phyloP scores from a whole-genome alignment of 2,113 vertebrate genomes.

The Enhydra lutris region DNA sequence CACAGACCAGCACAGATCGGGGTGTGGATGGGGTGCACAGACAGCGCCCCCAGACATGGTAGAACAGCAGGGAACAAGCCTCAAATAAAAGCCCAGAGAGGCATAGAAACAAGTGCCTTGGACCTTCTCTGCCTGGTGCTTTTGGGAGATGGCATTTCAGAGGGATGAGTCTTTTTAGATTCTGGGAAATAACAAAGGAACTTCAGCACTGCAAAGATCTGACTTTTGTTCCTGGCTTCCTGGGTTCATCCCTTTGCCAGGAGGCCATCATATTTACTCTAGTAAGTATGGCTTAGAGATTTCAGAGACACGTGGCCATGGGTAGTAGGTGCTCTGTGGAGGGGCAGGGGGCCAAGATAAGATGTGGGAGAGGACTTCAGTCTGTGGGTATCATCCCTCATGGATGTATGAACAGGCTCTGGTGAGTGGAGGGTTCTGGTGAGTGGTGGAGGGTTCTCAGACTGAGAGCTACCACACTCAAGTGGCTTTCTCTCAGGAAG shows the following conservation, averaged over 20 bases:
- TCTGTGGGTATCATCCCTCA: constrained; percentile 62
- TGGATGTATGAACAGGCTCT: not conserved
- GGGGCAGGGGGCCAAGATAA: constrained; percentile 73
- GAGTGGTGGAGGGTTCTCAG: not conserved
- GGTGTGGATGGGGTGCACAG: too few relatives aligned
- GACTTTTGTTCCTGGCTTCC: not conserved
- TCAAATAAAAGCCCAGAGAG: rapidly evolving
- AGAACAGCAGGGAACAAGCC: not conserved
- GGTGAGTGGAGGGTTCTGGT: not conserved
- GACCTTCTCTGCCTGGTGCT: not conserved
- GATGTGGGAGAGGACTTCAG: constrained; percentile 70
- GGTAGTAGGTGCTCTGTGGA: constrained; percentile 69
- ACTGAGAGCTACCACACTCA: not conserved
- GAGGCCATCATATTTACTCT: constrained; percentile 26
- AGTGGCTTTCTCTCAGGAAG: not conserved
- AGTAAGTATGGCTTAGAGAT: constrained; percentile 66
- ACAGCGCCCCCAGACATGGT: not conserved
- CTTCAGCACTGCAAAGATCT: constrained; percentile 52
- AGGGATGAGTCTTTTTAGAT: constrained; percentile 74
- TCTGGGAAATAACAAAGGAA: constrained; percentile 73
- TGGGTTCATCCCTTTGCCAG: not conserved
- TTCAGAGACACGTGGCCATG: constrained; percentile 60
- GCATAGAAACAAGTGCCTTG: not conserved
- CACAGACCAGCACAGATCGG: too few relatives aligned
- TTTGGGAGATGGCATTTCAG: not conserved